Evolutionary conservation across 2,888 invertebrate genomes (phyloP), one percentile per base, ranked within the genome.

Genomic region (Dione juno): DNA sequence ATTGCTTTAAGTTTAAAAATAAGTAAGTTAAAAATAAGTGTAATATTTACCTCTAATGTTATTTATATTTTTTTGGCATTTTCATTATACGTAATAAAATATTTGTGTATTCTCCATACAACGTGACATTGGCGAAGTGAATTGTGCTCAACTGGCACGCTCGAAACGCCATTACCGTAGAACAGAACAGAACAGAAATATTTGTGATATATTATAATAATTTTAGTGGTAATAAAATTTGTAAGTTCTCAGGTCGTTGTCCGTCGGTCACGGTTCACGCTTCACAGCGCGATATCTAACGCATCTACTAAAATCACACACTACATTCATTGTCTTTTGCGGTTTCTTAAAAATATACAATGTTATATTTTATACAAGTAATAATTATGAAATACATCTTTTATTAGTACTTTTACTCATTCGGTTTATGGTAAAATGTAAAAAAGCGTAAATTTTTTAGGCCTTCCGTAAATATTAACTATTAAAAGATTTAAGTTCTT

Each of bases 261-360:
- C 74, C 78, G 67, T 43, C 67, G 72, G 81, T 80, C 77, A 79
- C 77, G 79, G 79, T 79, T 78, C 77, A 79, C 77, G 78, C 77
- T 75, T 74, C 77, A 74, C 72, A 67, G 67, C 69, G 45, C 63
- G 71, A 75, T 79, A 78, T 77, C 75, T 73, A 72, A 74, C 74
- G 69, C 67, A 71, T 73, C 70, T 69, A 68, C 72, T 67, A 69
- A 75, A 73, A 76, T 73, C 71, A 59, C 65, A 69, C 64, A 54
- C 57, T 59, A 43, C 58, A 69, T 59, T 66, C 52, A 52, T 64
- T 57, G 53, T 37, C 45, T 69, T 64, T 37, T 64, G 64, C 50
- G 48, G 50, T 50, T 64, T 48, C 64, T 64, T 64, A 28, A 64
- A 57, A 57, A 54, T 45, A 45, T 37, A 50, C 13, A 41, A 61